Evolutionary conservation across 2,113 vertebrate species (phyloP).

Genomic region (Epinephelus fuscoguttatus): DNA sequence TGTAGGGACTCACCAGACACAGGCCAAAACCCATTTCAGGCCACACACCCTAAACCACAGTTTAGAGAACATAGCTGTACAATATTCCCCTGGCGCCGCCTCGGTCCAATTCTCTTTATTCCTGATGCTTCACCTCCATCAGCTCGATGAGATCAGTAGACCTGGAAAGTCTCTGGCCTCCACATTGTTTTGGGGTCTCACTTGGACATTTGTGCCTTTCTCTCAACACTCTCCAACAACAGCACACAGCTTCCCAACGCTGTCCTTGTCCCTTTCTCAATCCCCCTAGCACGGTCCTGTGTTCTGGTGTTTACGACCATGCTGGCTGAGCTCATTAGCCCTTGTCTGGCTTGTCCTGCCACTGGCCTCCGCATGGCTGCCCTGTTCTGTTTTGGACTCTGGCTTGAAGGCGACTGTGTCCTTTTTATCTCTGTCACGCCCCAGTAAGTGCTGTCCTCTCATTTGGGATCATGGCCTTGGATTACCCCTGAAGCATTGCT

Average conservation of each 20-base stretch:
- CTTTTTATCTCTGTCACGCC: conserved; percentile 39
- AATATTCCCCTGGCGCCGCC: conserved; percentile 20
- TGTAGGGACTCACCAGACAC: conserved; percentile 33
- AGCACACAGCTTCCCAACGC: conserved; percentile 22
- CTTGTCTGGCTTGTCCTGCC: conserved; percentile 28
- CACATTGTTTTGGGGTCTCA: conserved; percentile 37
- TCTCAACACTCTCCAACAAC: conserved; percentile 32
- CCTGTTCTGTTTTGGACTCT: conserved; percentile 20
- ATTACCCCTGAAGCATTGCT: conserved; percentile 12
- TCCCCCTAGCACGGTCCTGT: conserved; percentile 1
- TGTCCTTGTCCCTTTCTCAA: conserved; percentile 44
- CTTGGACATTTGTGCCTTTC: conserved; percentile 43
- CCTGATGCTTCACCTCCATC: conserved; percentile 39
- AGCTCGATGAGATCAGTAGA: conserved; percentile 60
- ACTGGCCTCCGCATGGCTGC: conserved; percentile 15
- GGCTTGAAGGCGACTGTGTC: conserved; percentile 15
- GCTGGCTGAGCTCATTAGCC: conserved; percentile 24
- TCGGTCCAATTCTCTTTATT: conserved; percentile 35
- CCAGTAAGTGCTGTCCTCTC: conserved; percentile 8
- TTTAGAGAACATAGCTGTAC: conserved; percentile 33
- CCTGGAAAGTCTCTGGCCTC: conserved; percentile 51
- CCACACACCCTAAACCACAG: conserved; percentile 38
- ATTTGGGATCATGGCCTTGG: conserved; percentile 8
- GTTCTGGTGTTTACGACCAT: conserved; percentile 40
- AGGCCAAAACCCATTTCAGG: conserved; percentile 42